phyloP scores from a whole-genome alignment of 1,140 invertebrate species.

The Drosophila kanapiae region DNA sequence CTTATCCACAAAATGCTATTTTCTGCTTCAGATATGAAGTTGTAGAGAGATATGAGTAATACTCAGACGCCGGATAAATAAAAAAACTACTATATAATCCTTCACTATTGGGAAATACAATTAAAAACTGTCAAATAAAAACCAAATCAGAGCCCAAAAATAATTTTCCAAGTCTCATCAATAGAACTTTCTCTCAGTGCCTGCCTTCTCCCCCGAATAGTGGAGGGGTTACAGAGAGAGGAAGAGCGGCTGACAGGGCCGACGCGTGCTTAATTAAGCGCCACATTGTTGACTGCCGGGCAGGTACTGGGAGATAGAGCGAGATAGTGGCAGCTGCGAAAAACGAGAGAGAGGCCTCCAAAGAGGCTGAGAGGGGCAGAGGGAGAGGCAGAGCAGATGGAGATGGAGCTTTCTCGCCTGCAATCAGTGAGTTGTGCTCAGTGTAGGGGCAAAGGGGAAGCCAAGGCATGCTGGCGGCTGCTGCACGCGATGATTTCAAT shows the following conservation, averaged over 20 bases:
- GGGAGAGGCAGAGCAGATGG: constrained; percentile 5
- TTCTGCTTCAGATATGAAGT: too few relatives aligned
- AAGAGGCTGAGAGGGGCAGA: not conserved
- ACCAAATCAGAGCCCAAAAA: not conserved
- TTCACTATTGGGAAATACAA: not conserved
- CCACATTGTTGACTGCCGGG: constrained; percentile 43
- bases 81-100: too few relatives aligned
- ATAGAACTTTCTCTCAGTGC: constrained; percentile 13
- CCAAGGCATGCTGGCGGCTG: constrained; percentile 6
- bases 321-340: constrained; percentile 17
- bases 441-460: not conserved
- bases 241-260: constrained; percentile 36
- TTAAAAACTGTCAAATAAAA: not conserved
- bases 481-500: constrained; percentile 47
- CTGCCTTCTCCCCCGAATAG: not conserved
- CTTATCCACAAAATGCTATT: too few relatives aligned
- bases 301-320: constrained; percentile 26
- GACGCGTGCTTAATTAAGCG: constrained; percentile 78
- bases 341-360: constrained; percentile 1
- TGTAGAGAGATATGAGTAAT: too few relatives aligned
- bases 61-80: too few relatives aligned
- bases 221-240: constrained; percentile 8
- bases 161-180: not conserved
- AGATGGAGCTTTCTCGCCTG: constrained; percentile 50
- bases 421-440: constrained; percentile 40